Percentiles rank a stretch among this genome's conserved stretches.
These are phyloP conservation scores for Cylas formicarius DNA, from an alignment of 1,140 invertebrate species.

Conservation along the genomic window DNA sequence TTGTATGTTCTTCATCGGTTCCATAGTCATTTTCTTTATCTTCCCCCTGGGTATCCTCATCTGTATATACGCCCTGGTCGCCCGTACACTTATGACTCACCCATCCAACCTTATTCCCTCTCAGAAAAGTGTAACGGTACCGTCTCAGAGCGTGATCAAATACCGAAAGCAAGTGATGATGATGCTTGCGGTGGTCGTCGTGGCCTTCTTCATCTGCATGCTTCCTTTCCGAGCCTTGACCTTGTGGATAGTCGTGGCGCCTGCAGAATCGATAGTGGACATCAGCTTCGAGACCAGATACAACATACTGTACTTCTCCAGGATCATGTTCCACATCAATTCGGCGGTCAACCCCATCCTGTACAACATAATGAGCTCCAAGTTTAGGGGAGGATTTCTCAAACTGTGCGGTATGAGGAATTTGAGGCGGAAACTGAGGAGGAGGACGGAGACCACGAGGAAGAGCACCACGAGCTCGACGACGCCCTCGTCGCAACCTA, in stretches of 20 bases:
- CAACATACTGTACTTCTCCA: constrained; percentile 75
- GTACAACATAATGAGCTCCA: constrained; percentile 87
- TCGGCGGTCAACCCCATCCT: constrained; percentile 86
- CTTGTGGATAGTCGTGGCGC: constrained; percentile 73
- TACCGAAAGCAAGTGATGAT: constrained; percentile 74
- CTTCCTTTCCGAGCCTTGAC: constrained; percentile 80
- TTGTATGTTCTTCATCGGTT: constrained; percentile 68
- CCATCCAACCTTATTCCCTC: constrained; percentile 47
- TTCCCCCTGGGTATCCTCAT: constrained; percentile 73
- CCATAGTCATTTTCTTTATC: constrained; percentile 75
- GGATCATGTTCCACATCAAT: constrained; percentile 82
- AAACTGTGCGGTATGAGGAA: constrained; percentile 47
- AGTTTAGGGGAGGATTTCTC: constrained; percentile 77
- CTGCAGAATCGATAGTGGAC: constrained; percentile 51
- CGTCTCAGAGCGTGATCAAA: constrained; percentile 45
- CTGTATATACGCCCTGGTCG: constrained; percentile 75
- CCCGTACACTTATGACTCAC: constrained; percentile 72
- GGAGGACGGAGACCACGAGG: constrained; percentile 32
- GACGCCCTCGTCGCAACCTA: constrained; percentile 37
- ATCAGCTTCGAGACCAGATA: constrained; percentile 76
- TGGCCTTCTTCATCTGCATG: constrained; percentile 86
- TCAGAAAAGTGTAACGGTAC: constrained; percentile 40
- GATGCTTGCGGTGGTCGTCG: constrained; percentile 83
- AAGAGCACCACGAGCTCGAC: constrained; percentile 40
- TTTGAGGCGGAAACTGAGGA: constrained; percentile 24